phyloP scores from a whole-genome alignment of 2,113 vertebrate species.

The Glaucomys volans region DNA sequence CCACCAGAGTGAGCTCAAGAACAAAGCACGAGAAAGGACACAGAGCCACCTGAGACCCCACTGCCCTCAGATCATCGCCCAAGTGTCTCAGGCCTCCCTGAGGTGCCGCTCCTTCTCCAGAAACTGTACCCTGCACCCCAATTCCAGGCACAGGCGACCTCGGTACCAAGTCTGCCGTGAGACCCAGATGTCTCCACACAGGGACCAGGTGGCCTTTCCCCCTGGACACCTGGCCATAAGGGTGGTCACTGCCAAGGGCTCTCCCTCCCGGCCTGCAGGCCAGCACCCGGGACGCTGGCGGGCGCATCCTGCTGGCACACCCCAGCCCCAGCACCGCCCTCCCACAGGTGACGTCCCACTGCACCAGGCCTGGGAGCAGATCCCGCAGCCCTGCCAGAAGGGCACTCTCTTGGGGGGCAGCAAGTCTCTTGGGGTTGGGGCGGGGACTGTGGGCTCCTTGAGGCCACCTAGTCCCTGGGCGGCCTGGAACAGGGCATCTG shows the following conservation, averaged over 20 bases:
- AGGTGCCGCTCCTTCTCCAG: background rate
- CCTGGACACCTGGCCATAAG: fast-evolving
- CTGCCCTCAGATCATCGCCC: fast-evolving
- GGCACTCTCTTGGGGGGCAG: background rate
- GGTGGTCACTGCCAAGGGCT: background rate
- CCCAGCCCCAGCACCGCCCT: background rate
- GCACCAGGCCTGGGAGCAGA: background rate
- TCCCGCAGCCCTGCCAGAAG: fast-evolving
- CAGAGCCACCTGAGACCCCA: background rate
- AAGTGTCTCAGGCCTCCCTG: background rate
- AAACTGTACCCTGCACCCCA: fast-evolving
- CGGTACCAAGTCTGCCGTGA: fast-evolving
- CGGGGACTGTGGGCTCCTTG: background rate
- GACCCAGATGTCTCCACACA: background rate
- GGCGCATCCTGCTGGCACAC: fast-evolving
- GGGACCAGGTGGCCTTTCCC: background rate
- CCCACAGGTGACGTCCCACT: background rate
- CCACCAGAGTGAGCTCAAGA: fast-evolving
- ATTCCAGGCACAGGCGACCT: fast-evolving
- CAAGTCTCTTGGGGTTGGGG: fast-evolving
- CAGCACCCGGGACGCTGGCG: background rate
- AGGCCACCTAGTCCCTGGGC: background rate
- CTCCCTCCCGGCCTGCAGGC: background rate
- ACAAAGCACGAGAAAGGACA: background rate
- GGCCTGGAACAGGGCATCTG: background rate